These are phyloP conservation scores for Drosophila siamana DNA, from an alignment of 2,888 invertebrate species.

Conservation along the genomic window DNA sequence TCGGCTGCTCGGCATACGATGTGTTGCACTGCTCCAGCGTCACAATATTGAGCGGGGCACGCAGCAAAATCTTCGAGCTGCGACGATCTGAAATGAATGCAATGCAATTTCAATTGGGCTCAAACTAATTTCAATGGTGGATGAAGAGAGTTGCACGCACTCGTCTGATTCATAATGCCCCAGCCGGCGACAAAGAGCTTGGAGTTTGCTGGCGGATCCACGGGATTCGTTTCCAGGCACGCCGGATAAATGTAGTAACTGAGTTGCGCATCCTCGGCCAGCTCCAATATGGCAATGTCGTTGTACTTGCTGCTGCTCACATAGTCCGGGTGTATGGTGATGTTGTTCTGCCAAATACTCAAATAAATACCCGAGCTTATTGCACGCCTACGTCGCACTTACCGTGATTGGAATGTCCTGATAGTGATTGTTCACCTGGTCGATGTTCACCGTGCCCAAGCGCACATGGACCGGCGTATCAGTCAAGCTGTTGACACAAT, in stretches of 20 bases:
- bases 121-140: too few species aligned
- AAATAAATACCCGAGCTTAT: neutral
- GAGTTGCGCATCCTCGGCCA: constrained; percentile 50
- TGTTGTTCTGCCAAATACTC: constrained; percentile 69
- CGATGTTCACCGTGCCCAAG: constrained; percentile 76
- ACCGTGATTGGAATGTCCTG: constrained; percentile 67
- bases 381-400: constrained; percentile 18
- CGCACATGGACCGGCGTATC: constrained; percentile 72
- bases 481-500: constrained; percentile 68
- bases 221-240: constrained; percentile 66
- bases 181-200: constrained; percentile 80
- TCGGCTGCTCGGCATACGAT: constrained; percentile 44
- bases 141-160: constrained; percentile 42
- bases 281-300: constrained; percentile 78
- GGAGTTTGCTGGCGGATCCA: constrained; percentile 62
- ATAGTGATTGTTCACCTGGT: constrained; percentile 32
- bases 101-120: too few species aligned
- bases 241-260: constrained; percentile 62
- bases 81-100: constrained; percentile 42
- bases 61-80: constrained; percentile 67
- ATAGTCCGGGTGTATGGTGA: constrained; percentile 74
- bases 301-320: constrained; percentile 69
- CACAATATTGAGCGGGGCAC: constrained; percentile 68
- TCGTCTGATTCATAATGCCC: constrained; percentile 74
- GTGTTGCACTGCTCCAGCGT: constrained; percentile 64